A percentile compares a stretch with the other conserved stretches of the same genome.
Evolutionary conservation across 2,888 invertebrate species (phyloP).

Genomic region (Trachelus iudaicus): DNA sequence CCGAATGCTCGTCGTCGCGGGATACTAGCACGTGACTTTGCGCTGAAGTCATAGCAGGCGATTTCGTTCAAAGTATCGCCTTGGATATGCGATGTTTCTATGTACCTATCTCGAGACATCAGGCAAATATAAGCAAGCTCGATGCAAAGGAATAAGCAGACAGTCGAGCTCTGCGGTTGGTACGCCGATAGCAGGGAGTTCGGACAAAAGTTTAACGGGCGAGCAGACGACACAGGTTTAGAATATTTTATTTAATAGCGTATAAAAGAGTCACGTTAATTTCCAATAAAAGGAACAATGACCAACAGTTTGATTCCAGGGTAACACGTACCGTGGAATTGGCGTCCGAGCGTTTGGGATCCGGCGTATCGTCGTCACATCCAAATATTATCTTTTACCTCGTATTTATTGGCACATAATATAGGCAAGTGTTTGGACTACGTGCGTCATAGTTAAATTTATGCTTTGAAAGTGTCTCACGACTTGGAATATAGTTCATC

Average conservation of each 20-base stretch:
- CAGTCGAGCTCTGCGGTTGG: neutral
- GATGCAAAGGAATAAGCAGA: neutral
- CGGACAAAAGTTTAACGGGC: constrained; percentile 16
- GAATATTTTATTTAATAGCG: constrained; percentile 16
- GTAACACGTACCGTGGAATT: neutral
- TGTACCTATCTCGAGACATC: constrained; percentile 16
- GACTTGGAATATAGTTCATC: neutral
- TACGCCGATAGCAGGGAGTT: neutral
- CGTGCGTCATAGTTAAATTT: neutral
- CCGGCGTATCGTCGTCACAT: neutral
- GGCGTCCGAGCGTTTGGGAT: neutral
- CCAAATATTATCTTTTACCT: neutral
- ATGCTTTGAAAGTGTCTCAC: neutral
- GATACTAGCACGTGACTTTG: constrained; percentile 14
- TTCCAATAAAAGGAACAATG: constrained; percentile 9
- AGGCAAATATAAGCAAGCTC: constrained; percentile 25
- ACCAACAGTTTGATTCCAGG: neutral
- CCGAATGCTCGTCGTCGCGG: constrained; percentile 19
- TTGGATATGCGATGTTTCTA: constrained; percentile 25
- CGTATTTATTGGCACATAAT: neutral
- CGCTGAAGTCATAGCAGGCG: constrained; percentile 18
- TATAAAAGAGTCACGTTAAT: constrained; percentile 22
- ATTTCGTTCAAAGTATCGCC: constrained; percentile 17
- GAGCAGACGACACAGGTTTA: neutral
- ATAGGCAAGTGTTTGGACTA: neutral